These are phyloP conservation scores for Drosophila pseudotalamancana DNA, from an alignment of 2,888 invertebrate species.

Conservation along the genomic window DNA sequence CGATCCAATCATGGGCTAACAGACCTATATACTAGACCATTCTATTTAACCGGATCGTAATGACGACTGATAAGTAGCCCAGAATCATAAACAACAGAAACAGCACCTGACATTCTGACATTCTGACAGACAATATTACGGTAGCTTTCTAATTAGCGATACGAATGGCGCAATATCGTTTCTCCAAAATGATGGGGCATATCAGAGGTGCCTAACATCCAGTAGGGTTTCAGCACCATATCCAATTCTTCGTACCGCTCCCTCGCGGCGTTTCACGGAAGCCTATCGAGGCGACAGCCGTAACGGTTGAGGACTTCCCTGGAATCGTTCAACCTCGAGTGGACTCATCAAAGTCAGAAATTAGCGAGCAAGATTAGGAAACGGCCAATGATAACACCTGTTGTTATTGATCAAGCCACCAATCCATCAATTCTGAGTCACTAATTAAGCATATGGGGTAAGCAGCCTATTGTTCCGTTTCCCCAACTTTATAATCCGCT, in stretches of 20 bases:
- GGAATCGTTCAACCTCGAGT: slow-evolving; percentile 33
- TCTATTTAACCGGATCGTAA: background rate
- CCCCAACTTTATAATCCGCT: background rate
- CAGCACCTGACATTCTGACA: slow-evolving; percentile 40
- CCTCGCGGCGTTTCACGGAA: slow-evolving; percentile 27
- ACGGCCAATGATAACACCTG: slow-evolving; percentile 26
- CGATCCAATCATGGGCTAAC: slow-evolving; percentile 18
- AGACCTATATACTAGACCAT: background rate
- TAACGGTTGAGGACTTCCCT: slow-evolving; percentile 39
- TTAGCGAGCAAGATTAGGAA: slow-evolving; percentile 29
- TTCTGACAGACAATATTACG: slow-evolving; percentile 29
- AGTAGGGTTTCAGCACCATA: background rate
- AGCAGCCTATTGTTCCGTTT: background rate
- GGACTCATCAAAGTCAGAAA: slow-evolving; percentile 12
- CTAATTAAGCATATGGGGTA: background rate
- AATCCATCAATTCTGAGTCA: slow-evolving; percentile 34
- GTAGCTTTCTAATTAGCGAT: slow-evolving; percentile 33
- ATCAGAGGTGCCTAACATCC: background rate
- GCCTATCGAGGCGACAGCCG: slow-evolving; percentile 19
- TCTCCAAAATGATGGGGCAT: background rate
- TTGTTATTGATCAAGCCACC: slow-evolving; percentile 17
- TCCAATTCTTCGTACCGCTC: background rate
- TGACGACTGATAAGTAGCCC: slow-evolving; percentile 31
- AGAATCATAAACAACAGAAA: slow-evolving; percentile 43
- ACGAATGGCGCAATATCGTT: slow-evolving; percentile 6